Conservation (phyloP, 2,888 invertebrate species). For the Trachelus tabidus region DNA sequence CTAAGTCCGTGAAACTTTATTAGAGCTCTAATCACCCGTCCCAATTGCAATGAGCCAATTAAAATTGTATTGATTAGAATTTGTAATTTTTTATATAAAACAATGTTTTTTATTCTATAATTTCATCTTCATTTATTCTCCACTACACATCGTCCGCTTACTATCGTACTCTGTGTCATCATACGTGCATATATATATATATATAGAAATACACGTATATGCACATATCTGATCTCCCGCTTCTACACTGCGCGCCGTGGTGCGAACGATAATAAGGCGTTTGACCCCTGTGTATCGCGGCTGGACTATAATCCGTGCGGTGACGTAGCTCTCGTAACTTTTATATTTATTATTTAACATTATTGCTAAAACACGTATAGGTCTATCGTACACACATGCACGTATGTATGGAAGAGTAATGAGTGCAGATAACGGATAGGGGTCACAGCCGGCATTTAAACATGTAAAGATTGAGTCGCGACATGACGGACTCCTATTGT, state of each 20-base stretch:
- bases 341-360: conserved; percentile 39
- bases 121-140: neutral
- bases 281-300: conserved; percentile 52
- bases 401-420: neutral
- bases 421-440: conserved; percentile 19
- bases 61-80: neutral
- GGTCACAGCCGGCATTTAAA: conserved; percentile 19
- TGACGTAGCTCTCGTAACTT: conserved; percentile 44
- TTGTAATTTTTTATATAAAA: neutral
- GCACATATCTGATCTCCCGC: too few species aligned
- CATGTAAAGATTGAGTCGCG: neutral
- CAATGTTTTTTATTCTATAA: too few species aligned
- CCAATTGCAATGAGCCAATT: neutral
- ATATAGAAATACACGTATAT: too few species aligned
- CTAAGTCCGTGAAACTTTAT: neutral
- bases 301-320: conserved; percentile 51
- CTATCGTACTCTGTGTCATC: neutral
- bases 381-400: neutral
- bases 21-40: neutral
- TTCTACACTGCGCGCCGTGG: neutral
- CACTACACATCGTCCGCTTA: neutral
- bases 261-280: conserved; percentile 47
- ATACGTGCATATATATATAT: neutral
- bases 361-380: conserved; percentile 24
- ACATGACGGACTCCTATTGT: neutral